Evolutionary conservation across 2,797 vertebrate genomes (phyloP).

Genomic region (Cuculus canorus): DNA sequence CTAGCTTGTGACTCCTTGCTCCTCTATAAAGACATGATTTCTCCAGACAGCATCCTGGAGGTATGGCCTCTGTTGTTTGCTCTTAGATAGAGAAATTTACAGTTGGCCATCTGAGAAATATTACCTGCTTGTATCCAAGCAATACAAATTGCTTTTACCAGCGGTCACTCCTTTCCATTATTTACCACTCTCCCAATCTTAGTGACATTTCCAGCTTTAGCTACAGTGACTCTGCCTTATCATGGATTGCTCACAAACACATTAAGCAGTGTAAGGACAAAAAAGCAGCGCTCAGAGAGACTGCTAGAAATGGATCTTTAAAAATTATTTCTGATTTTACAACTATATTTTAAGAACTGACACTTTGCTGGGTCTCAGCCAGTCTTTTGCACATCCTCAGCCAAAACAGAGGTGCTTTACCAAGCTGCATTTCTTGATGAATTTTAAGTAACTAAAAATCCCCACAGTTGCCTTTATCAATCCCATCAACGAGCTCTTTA

Average conservation of each 20-base stretch:
- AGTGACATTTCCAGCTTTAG: constrained; percentile 34
- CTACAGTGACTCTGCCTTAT: background rate
- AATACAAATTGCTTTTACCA: constrained; percentile 29
- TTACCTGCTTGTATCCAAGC: constrained; percentile 37
- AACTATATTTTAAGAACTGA: background rate
- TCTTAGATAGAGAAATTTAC: constrained; percentile 28
- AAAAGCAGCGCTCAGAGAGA: background rate
- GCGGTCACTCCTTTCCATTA: constrained; percentile 25
- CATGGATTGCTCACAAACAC: background rate
- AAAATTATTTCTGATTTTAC: background rate
- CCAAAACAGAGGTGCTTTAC: background rate
- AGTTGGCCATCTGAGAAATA: constrained; percentile 31
- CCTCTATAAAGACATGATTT: background rate
- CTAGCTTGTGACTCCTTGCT: background rate
- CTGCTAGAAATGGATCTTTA: background rate
- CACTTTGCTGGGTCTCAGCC: background rate
- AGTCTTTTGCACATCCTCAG: background rate
- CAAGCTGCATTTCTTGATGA: background rate
- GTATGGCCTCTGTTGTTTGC: background rate
- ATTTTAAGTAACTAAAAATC: background rate
- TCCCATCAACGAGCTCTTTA: accelerated
- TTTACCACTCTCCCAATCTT: background rate
- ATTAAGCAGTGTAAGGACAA: background rate
- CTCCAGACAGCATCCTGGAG: constrained; percentile 35
- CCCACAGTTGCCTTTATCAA: background rate